Base-by-base conservation (phyloP, 1,140 invertebrate species). In the Ceratosolen fusciceps region DNA sequence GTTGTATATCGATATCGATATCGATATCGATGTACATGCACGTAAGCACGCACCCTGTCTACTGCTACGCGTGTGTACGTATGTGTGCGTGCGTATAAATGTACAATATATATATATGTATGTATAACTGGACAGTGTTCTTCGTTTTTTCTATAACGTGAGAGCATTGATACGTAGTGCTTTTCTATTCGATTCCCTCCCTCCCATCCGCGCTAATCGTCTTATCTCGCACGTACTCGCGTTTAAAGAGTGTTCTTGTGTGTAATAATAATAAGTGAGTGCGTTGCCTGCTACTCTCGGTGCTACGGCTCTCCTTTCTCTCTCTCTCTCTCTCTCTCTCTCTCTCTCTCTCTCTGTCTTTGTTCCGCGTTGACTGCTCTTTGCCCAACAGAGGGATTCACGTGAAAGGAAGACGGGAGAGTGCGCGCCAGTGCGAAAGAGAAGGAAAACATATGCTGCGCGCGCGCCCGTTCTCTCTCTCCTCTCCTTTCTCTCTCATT, bases 211-310 rank as follows among this genome's bases (percentile, higher is more conserved):
- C 12, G n/a, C 39, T 43, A 43, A 7, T 12, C 39, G 39, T 43
- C 39, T 43, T 43, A 7, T 7, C 39, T 5, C 39, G 39, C 12
- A 7, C n/a, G 52, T 29, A 34, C 19, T 73, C 37, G 71, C 8
- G 8, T 74, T 58, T 74, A 75, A 75, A 31, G 60, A 75, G 60
- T 70, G 65, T 52, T 7, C 56, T n/a, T n/a, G n/a, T n/a, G n/a
- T n/a, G n/a, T n/a, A n/a, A n/a, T n/a, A n/a, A 39, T 16, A 56
- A 56, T 68, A 65, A 65, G 26, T 60, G 73, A 19, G 73, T 47
- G 54, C 16, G 24, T 74, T 14, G 58, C 49, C 31, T 65, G n/a
- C 31, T n/a, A n/a, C n/a, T n/a, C n/a, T 26, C 24, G 1, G 31
- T 24, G n/a, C 1, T 29, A 4, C 16, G 37, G 47, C 60, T 52